Base-by-base conservation (phyloP, 2,113 vertebrate genomes). In the Cryptoleucopteryx plumbea region DNA sequence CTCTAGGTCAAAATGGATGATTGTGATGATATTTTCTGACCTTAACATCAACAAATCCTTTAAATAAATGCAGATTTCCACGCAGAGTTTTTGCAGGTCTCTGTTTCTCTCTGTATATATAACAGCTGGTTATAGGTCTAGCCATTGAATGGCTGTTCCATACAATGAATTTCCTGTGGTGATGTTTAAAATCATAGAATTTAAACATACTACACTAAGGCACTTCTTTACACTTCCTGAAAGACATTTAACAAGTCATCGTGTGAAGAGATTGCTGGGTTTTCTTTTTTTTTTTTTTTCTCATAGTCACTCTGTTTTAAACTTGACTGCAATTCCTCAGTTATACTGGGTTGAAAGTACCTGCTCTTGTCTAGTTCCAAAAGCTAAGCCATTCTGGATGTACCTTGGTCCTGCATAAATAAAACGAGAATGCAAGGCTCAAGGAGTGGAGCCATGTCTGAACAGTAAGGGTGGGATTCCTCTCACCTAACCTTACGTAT, bases 21-120 rank as follows among this genome's bases (percentile, higher is more conserved):
- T 23, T 85, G 84, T 65, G 66, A 91, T 84, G 68, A 62, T 82
- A 11, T 65, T 90, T 92, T 61, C 31, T 72, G 58, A 22, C 34
- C 8, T 80, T 86, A 80, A 82, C 17, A 65, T 88, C 82, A 96
- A 93, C 90, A 88, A 91, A 77, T 8, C 34, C 15, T 79, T 58
- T 43, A 53, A 82, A 93, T 47, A 90, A 94, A 91, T 66, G 20
- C 20, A 42, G 7, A 25, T 68, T 90, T 93, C 48, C 70, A 34
- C 3, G 22, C 27, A 68, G 47, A 65, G 26, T 6, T 61, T 81
- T 72, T 43, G 32, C 38, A 89, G 81, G 14, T 31, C 42, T 47
- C 42, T 63, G 13, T 61, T 61, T 16, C 58, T 75, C 31, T 42
- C 58, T 48, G 31, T 48, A 11, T 68, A 11, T 10, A 4, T 2